Evolutionary conservation across 2,797 vertebrate genomes (phyloP), one percentile per base, ranked within the genome.

Genomic region (Telmatherina bonti): DNA sequence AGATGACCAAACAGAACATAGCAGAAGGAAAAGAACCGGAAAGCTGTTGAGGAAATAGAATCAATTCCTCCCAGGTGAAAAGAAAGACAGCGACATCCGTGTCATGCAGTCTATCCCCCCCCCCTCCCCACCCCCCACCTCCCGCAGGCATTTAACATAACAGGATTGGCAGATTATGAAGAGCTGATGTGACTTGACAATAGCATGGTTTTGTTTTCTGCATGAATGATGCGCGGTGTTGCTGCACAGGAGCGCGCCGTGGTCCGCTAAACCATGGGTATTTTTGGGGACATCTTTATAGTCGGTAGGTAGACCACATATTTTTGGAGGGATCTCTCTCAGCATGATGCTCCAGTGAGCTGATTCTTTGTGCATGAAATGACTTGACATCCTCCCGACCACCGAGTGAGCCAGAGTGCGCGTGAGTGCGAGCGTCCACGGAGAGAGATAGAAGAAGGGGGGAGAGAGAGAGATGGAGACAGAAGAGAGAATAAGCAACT

Each of bases 341-440:
- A 45, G 63, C 35, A 69, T 53, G 81, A 88, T 75, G 87, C 85
- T 88, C 80, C 78, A 87, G 62, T 88, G 85, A 82, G 88, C 84
- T 83, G 78, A 88, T 89, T 88, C 62, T 85, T 85, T 90, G 86
- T 87, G 85, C 88, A 87, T 91, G 82, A 90, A 91, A 92, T 90
- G 84, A 92, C 83, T 88, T 92, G 83, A 90, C 89, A 88, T 92
- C 85, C 83, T 80, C 76, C 75, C 70, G 76, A 89, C 85, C 76
- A 76, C 79, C 70, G 72, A 38, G 76, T 43, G 58, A 51, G 81
- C 56, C 59, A 31, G 72, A 63, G 56, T 27, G 71, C 35, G 70
- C 29, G 72, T 77, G 72, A 49, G 77, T 49, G 68, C 18, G 55
- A 24, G 69, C 52, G 69, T 72, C 49, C 69, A 35, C 30, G 1